phyloP scores from a whole-genome alignment of 2,888 invertebrate genomes.

The Pteria penguin region DNA sequence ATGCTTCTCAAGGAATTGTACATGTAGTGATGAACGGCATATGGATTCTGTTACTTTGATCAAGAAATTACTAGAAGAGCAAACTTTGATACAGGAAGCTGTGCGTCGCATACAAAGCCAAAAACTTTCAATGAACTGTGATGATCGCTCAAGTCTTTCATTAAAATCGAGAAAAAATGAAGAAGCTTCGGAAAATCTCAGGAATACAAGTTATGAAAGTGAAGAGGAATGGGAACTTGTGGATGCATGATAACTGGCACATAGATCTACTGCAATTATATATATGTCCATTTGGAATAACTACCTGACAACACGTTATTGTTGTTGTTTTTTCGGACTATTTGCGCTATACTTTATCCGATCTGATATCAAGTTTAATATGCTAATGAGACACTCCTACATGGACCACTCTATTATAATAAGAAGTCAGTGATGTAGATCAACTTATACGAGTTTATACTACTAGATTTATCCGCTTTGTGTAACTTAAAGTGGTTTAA shows the following conservation, averaged over 20 bases:
- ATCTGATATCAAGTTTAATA: too few species aligned
- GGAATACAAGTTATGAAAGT: constrained; percentile 16
- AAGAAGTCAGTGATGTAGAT: too few species aligned
- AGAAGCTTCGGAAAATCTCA: neutral
- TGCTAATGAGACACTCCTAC: too few species aligned
- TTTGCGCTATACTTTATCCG: too few species aligned
- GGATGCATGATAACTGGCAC: neutral
- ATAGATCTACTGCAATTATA: too few species aligned
- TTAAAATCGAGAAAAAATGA: neutral
- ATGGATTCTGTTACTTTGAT: constrained; percentile 21
- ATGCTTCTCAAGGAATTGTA: constrained; percentile 40
- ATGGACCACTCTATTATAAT: too few species aligned
- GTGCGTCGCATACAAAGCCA: constrained; percentile 28
- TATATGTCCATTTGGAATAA: too few species aligned
- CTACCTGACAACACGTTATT: too few species aligned
- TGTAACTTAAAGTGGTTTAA: too few species aligned
- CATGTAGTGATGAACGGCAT: neutral
- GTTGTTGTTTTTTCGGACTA: too few species aligned
- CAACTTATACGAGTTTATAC: too few species aligned
- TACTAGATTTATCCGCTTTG: too few species aligned
- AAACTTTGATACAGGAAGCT: constrained; percentile 42
- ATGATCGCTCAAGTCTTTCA: neutral
- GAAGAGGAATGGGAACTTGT: constrained; percentile 19
- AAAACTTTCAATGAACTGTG: neutral
- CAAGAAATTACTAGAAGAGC: constrained; percentile 28